Percentiles rank a stretch among this genome's conserved stretches.
Conservation (phyloP, 2,888 invertebrate species). For the Gastracanthus pulcherrimus region DNA sequence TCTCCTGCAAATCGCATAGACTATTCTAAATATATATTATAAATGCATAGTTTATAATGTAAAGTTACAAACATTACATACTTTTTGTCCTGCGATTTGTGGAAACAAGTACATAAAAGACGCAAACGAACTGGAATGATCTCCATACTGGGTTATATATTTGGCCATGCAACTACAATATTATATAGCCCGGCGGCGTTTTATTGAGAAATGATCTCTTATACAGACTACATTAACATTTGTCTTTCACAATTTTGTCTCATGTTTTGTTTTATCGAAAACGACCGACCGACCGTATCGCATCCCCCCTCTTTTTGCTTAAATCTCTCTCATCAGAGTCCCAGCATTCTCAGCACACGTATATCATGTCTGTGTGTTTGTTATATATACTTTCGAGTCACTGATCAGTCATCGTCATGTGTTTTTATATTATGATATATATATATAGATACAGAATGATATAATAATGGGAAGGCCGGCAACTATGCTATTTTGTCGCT, state of each 20-base stretch:
- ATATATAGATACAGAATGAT: background rate
- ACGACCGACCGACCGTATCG: slow-evolving; percentile 52
- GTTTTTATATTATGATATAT: background rate
- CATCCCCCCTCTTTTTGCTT: slow-evolving; percentile 69
- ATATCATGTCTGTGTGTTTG: no score
- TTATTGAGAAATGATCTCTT: slow-evolving; percentile 75
- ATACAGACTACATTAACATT: slow-evolving; percentile 55
- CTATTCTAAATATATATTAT: background rate
- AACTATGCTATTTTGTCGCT: background rate
- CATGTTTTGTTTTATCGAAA: slow-evolving; percentile 24
- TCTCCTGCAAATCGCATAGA: background rate
- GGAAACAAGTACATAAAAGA: background rate
- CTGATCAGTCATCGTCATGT: slow-evolving; percentile 32
- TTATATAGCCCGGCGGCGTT: slow-evolving; percentile 75
- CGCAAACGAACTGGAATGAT: slow-evolving; percentile 16
- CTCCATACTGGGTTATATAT: slow-evolving; percentile 54
- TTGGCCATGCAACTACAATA: slow-evolving; percentile 74
- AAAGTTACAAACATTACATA: no score
- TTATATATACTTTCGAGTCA: slow-evolving; percentile 14
- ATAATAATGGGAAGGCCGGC: no score
- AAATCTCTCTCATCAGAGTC: slow-evolving; percentile 64
- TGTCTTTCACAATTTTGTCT: slow-evolving; percentile 61
- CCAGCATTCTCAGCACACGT: slow-evolving; percentile 44
- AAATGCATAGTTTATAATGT: no score
- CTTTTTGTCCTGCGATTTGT: no score